phyloP scores from a whole-genome alignment of 2,113 vertebrate species.

The Camelus dromedarius region DNA sequence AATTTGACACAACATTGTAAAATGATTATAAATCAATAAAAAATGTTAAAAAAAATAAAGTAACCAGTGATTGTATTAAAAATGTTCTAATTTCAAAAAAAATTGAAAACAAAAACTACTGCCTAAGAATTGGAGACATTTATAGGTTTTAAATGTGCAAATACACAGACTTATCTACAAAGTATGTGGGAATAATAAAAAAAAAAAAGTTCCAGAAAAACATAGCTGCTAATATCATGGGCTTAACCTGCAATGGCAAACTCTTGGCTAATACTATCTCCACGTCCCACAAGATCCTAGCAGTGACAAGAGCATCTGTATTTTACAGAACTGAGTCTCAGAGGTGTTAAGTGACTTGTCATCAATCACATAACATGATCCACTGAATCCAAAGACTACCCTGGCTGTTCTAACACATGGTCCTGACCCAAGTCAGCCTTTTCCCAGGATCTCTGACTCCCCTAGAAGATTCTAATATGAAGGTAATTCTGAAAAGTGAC shows the following conservation, averaged over 20 bases:
- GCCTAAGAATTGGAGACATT: not conserved
- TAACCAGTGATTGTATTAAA: no score
- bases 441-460: not conserved
- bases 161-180: not conserved
- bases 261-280: not conserved
- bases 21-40: no score
- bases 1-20: no score
- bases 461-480: not conserved
- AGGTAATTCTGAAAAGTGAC: not conserved
- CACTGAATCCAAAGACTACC: not conserved
- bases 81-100: not conserved
- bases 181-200: not conserved
- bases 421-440: not conserved
- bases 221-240: not conserved
- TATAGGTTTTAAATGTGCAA: not conserved
- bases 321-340: not conserved
- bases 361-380: not conserved
- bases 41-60: no score
- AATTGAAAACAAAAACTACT: not conserved
- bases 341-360: not conserved
- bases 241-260: not conserved
- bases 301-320: not conserved
- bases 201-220: not conserved
- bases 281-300: not conserved
- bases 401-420: not conserved